phyloP scores from a whole-genome alignment of 2,113 vertebrate species.

The Corydoras maculifer region DNA sequence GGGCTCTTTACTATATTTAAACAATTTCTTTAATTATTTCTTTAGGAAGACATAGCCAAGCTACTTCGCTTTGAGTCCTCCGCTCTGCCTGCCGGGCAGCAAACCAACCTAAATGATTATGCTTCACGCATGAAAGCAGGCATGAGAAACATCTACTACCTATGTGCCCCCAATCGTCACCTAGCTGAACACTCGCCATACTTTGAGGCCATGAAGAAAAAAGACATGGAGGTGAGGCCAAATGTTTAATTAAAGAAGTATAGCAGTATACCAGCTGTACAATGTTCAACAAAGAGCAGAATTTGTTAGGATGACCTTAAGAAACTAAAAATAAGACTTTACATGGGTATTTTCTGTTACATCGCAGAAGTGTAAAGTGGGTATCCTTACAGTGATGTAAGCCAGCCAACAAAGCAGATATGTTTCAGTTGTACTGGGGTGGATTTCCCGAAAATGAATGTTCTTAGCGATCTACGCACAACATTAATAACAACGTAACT shows the following conservation, averaged over 20 bases:
- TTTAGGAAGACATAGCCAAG: conserved; percentile 87
- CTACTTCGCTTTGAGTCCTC: conserved; percentile 88
- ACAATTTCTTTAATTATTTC: not conserved
- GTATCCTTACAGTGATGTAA: too few species aligned
- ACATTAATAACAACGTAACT: too few species aligned
- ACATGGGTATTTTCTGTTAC: too few species aligned
- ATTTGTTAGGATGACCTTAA: too few species aligned
- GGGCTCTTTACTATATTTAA: not conserved
- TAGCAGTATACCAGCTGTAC: not conserved
- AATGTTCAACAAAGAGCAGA: too few species aligned
- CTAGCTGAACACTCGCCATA: conserved; percentile 90
- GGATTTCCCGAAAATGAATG: too few species aligned
- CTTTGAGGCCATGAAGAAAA: conserved; percentile 93
- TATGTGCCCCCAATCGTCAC: conserved; percentile 86
- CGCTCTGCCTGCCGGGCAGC: conserved; percentile 74
- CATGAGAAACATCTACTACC: conserved; percentile 90
- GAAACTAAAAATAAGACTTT: too few species aligned
- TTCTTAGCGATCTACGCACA: too few species aligned
- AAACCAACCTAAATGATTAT: conserved; percentile 83
- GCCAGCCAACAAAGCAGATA: too few species aligned
- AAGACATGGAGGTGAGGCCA: conserved; percentile 82
- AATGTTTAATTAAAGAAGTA: not conserved
- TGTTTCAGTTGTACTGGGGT: too few species aligned
- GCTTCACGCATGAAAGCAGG: conserved; percentile 81
- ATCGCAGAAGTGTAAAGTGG: too few species aligned